Base-by-base conservation (phyloP, 2,797 vertebrate species). In the Halcyon smyrnensis region DNA sequence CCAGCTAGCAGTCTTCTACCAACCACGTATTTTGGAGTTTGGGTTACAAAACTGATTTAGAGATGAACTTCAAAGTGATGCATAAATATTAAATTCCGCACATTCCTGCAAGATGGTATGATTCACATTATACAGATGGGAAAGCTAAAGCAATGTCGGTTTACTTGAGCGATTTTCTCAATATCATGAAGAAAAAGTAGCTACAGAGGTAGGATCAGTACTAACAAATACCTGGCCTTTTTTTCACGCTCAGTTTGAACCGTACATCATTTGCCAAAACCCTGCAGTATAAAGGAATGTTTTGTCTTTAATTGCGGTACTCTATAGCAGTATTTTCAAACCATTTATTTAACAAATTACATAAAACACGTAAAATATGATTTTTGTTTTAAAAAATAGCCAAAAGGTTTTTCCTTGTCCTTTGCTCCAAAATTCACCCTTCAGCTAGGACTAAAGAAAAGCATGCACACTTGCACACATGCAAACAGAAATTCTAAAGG, bases 341-440 rank as follows among this genome's bases (percentile, higher is more conserved):
- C 57, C 71, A 81, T 78, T 88, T 73, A 82, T 82, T 77, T 89
- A 93, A 84, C n/a, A 73, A 93, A 89, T 96, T 85, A 67, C 54
- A 69, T 65, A 34, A 86, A 95, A 50, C n/a, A 93, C 53, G 36
- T 68, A 11, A 91, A 94, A 82, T 84, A 86, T n/a, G 54, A 18
- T 94, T 93, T 94, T 62, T 41, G 81, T 95, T 89, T 0, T 41
- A 53, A 82, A 63, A 92, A 87, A 77, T 34, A 90, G 53, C 62
- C 79, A 81, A 62, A 88, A 88, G 63, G 25, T 53, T 94, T 94
- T 91, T 84, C 57, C 36, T 76, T 83, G 60, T 87, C 73, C 87
- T 95, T 91, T 67, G 24, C 65, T 93, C 89, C 92, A 90, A 92
- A 91, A 88, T 54, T 94, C 46, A 93, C 82, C 87, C 87, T 84